Evolutionary conservation across 92 coral and sea anemone genomes (phyloP), one percentile per base, ranked within the genome.

Genomic region (Isaurus tuberculatus): DNA sequence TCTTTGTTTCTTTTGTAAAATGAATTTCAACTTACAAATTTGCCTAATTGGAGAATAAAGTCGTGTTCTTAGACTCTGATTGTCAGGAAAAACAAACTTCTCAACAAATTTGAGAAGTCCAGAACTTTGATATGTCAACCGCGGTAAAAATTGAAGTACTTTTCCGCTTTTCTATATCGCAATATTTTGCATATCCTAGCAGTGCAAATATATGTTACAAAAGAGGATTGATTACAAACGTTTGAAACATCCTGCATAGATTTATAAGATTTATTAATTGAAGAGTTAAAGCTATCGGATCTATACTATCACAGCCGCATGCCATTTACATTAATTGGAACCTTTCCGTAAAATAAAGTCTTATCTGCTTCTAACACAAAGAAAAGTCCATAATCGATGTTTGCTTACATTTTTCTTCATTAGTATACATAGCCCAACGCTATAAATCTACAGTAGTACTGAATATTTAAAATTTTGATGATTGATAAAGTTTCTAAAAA

Each of bases 221-320:
- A 26, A 55, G 16, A 6, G 13, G 20, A 36, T 58, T 34, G 58
- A 25, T 14, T 58, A 7, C 22, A 19, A 25, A 33, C 20, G 1
- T 22, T 32, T 58, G 5, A 27, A 51, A n/a, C 37, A 3, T 32
- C 8, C 9, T 72, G 53, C 25, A 23, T 8, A 58, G 6, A 11
- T 29, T 9, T 14, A n/a, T 75, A 16, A 58, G 6, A 11, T 29
- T 9, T 14, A n/a, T 75, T 75, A 5, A 23, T 53, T 51, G 67
- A 27, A 36, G 30, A 75, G 44, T 37, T 77, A 33, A 34, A 77
- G 82, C 70, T 34, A 57, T 55, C 68, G 46, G 15, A 20, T 19
- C 37, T 55, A 60, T 26, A 16, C 9, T 25, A 75, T 55, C 25
- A 19, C 9, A 55, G 25, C 63, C 25, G 22, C 22, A 14, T 4